Conservation (phyloP, 2,888 invertebrate genomes). For the Fissipunctia ypsillon region DNA sequence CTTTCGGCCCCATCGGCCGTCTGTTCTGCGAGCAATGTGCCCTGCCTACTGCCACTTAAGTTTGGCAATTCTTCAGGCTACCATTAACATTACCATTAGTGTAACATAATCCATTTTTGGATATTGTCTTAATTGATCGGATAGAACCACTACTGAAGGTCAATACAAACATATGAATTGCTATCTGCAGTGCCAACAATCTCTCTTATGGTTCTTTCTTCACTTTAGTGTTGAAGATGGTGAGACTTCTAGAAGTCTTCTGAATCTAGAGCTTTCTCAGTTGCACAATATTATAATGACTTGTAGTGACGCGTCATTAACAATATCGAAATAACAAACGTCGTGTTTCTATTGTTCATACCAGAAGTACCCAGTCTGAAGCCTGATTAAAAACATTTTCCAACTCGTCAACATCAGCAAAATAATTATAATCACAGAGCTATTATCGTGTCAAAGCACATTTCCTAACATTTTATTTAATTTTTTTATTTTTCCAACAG, state of each 20-base stretch:
- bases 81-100: neutral
- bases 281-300: neutral
- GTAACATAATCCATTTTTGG: neutral
- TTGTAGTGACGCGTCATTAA: neutral
- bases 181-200: neutral
- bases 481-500: slow-evolving; percentile 66
- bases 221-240: neutral
- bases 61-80: neutral
- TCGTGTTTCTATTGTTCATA: neutral
- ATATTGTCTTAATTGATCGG: neutral
- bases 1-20: neutral
- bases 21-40: too few relatives aligned
- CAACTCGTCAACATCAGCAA: neutral
- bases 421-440: neutral
- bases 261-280: neutral
- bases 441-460: neutral
- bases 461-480: neutral
- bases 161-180: neutral
- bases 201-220: neutral
- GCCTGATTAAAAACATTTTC: neutral
- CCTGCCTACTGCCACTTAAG: neutral
- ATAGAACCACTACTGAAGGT: neutral
- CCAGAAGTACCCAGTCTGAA: neutral
- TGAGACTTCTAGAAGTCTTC: neutral
- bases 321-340: neutral